A percentile compares a stretch with the other conserved stretches of the same genome.
Evolutionary conservation across 2,888 invertebrate genomes (phyloP).

Genomic region (Microplitis manilae): DNA sequence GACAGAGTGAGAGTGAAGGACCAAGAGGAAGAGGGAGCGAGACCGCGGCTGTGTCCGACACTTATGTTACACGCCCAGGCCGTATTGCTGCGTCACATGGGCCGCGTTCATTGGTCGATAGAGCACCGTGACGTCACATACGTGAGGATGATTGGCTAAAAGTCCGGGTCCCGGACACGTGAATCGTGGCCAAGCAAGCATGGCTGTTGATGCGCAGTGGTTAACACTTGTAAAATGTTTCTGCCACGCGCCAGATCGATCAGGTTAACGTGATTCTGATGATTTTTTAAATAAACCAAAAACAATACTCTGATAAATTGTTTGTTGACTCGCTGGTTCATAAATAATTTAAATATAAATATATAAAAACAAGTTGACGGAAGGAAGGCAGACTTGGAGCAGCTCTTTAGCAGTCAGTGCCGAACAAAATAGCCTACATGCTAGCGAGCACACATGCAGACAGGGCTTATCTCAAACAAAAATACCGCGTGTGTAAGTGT

Average conservation of each 20-base stretch:
- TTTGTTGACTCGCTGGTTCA: no score
- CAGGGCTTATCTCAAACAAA: not conserved
- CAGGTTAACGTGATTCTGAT: conserved; percentile 58
- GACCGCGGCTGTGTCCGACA: conserved; percentile 42
- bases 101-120: conserved; percentile 73
- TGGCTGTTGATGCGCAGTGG: conserved; percentile 73
- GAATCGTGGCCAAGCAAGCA: conserved; percentile 71
- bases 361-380: no score
- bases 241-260: conserved; percentile 71
- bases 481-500: conserved; percentile 45
- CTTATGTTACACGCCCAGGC: conserved; percentile 59
- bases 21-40: conserved; percentile 28
- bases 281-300: conserved; percentile 20
- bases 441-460: not conserved
- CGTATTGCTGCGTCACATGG: conserved; percentile 72
- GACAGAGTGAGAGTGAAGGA: conserved; percentile 13
- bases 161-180: conserved; percentile 71
- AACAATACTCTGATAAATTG: not conserved
- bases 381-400: not conserved
- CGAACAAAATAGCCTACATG: not conserved
- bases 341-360: no score
- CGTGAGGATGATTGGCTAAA: conserved; percentile 66
- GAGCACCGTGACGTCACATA: conserved; percentile 71
- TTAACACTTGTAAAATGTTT: conserved; percentile 69
- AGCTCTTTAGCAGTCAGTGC: not conserved